A percentile compares a stretch with the other conserved stretches of the same genome.
These are phyloP conservation scores for Mermis nigrescens DNA, from an alignment of 2,888 invertebrate genomes.

Conservation along the genomic window DNA sequence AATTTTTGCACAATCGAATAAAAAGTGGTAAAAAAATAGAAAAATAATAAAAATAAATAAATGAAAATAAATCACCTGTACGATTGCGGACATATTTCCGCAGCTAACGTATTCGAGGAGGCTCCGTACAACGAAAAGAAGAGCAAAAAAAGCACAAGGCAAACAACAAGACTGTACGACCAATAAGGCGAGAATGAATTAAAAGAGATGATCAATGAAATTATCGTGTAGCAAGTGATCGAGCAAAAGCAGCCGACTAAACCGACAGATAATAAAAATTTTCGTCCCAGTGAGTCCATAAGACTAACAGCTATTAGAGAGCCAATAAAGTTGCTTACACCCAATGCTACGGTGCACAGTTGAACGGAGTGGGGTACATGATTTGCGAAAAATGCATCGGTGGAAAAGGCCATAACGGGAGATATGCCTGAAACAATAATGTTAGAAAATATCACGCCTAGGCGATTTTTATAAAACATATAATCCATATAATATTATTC, in stretches of 20 bases:
- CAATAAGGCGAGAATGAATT: not conserved
- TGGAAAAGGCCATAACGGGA: not conserved
- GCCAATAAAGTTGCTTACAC: not conserved
- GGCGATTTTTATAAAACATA: too few relatives aligned
- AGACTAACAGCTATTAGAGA: not conserved
- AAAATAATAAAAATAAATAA: too few relatives aligned
- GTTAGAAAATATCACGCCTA: too few relatives aligned
- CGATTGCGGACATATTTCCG: not conserved
- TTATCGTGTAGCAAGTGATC: not conserved
- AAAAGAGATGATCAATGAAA: not conserved
- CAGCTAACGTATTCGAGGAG: not conserved
- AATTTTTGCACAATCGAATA: too few relatives aligned
- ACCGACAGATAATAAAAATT: not conserved
- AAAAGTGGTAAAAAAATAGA: too few relatives aligned
- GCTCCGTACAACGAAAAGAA: conserved; percentile 3
- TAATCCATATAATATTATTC: too few relatives aligned
- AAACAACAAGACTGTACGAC: not conserved
- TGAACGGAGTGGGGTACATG: not conserved
- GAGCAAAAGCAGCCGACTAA: not conserved
- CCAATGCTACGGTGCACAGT: not conserved
- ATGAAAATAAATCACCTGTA: too few relatives aligned
- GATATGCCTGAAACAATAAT: too few relatives aligned
- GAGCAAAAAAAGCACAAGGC: not conserved
- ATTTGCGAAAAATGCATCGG: not conserved
- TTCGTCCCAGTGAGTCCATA: not conserved